Base-by-base conservation (phyloP, 2,888 invertebrate species). In the Phengaris arion region DNA sequence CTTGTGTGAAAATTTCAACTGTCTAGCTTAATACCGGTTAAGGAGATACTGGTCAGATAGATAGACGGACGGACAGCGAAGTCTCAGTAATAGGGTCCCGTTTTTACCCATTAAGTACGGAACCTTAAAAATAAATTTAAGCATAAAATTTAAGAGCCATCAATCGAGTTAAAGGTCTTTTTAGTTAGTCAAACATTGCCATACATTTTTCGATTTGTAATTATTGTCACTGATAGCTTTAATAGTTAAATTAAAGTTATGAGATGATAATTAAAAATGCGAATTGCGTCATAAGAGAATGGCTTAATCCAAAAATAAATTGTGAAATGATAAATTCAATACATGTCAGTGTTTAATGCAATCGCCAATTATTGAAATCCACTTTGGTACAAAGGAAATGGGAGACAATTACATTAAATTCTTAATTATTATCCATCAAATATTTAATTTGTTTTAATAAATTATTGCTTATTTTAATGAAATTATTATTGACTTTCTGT, bases 341-440 rank as follows among this genome's bases (percentile, higher is more conserved):
- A 57, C 57, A 57, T 15, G 15, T n/a, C 15, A 15, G 15, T 15
- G 57, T 15, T 57, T 6, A 57, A 57, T 15, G 15, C 15, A 57
- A 15, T 57, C 57, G n/a, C n/a, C 22, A 59, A 59, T 59, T 59
- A 59, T 59, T 59, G 59, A 22, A 22, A 59, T 59, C 59, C 59
- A 59, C 59, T 9, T 9, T 10, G 9, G 22, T 22, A 59, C 59
- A 59, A 59, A 59, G 59, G 59, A 59, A 59, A 59, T 22, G 22
- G 22, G 59, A 59, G 59, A 59, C 59, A 59, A 59, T 59, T 8
- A 8, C 7, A 4, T 59, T 59, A 59, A 59, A 59, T 59, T 59
- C 22, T 22, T 59, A 59, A 59, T 22, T 59, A 22, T 22, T 22
- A 59, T 59, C 10, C 59, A 54, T 5, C 59, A 5, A 22, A 59